Evolutionary conservation across 2,888 invertebrate genomes (phyloP), one percentile per base, ranked within the genome.

Genomic region (Asteroscopus sphinx): DNA sequence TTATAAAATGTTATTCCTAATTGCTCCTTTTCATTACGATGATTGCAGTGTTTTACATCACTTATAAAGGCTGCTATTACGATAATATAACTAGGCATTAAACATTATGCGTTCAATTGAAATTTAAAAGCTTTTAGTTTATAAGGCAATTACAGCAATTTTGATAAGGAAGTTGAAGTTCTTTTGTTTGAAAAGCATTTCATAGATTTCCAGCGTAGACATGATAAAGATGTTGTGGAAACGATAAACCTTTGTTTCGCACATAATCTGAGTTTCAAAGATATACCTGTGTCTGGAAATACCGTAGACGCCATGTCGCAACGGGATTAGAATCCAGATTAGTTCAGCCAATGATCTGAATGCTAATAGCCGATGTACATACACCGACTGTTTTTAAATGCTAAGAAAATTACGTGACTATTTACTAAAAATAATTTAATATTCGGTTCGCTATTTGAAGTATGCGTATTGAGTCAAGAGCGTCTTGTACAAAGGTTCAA

Each of bases 311-410:
- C 78, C 73, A 74, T 70, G 77, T 76, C 68, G 76, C 79, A 83
- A 91, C 92, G 85, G 86, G 85, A 77, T 87, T 88, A 89, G 92
- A 91, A 92, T 92, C 85, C 83, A 87, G 87, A 92, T 91, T 89
- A 90, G 87, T 81, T 74, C 67, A 70, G 62, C 62, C 73, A 63
- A 77, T 83, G 89, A 81, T 76, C 65, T 77, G 92, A 87, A 91
- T 92, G 77, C 76, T 85, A 88, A 91, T 84, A 56, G 59, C 41
- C 21, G 58, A 67, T 53, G 42, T 54, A 68, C 65, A 49, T 55
- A 62, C 60, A 62, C 64, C n/a, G 36, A 59, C 63, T 68, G 68
- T 67, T 66, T 83, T 79, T 74, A 79, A 73, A 76, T 75, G 72
- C 57, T 68, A 51, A 63, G 65, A 76, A 74, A 75, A 71, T 66